Conservation (phyloP, 1,140 invertebrate genomes). For the Drosophila watanabei region DNA sequence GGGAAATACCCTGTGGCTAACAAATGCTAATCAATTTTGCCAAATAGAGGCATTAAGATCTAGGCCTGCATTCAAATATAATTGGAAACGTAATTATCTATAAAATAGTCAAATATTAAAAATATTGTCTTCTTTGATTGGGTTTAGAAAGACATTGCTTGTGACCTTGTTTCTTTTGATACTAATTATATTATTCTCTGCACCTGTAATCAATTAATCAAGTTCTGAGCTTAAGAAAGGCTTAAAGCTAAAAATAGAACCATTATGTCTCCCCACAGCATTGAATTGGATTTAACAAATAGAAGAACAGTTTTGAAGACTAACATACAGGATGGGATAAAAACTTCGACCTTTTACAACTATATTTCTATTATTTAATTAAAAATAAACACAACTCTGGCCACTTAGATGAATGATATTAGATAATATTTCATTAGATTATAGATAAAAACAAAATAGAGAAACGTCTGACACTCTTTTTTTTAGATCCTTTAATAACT, state of each 20-base stretch:
- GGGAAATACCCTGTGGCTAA: constrained; percentile 10
- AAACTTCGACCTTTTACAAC: background rate
- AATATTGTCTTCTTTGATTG: background rate
- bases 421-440: background rate
- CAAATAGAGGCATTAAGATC: background rate
- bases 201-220: background rate
- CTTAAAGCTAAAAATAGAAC: background rate
- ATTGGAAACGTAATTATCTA: background rate
- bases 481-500: too few species aligned
- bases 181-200: background rate
- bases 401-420: background rate
- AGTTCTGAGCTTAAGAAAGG: background rate
- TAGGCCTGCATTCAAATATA: background rate
- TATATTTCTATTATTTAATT: background rate
- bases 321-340: background rate
- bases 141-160: background rate
- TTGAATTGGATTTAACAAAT: background rate
- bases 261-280: background rate
- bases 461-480: too few species aligned
- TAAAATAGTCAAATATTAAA: background rate
- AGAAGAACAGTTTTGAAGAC: background rate
- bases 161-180: background rate
- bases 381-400: background rate
- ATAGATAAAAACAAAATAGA: too few species aligned
- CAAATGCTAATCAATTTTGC: background rate